Conservation (phyloP, 1,140 invertebrate species). For the Platorchestia sp. region DNA sequence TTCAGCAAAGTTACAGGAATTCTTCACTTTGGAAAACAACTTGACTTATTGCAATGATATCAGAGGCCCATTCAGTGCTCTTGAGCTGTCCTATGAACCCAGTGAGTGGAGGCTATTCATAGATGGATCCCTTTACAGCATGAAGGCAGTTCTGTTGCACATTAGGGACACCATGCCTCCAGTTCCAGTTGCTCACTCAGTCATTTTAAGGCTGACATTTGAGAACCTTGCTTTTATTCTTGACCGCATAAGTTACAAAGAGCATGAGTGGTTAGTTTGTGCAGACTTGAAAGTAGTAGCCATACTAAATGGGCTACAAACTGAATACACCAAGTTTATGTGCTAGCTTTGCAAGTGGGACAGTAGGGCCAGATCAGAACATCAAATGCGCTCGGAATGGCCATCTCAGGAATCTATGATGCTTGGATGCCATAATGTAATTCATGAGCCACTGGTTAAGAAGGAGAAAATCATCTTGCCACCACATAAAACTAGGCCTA, state of each 20-base stretch:
- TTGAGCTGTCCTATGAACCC: not conserved
- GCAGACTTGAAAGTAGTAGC: too few relatives aligned
- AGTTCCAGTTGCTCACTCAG: slow-evolving; percentile 3
- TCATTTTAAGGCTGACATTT: not conserved
- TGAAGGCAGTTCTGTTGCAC: not conserved
- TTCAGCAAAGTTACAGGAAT: not conserved
- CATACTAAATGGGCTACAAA: too few relatives aligned
- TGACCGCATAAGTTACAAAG: too few relatives aligned
- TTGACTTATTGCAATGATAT: slow-evolving; percentile 50
- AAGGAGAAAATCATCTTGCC: slow-evolving; percentile 59
- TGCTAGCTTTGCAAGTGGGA: too few relatives aligned
- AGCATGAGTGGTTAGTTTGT: too few relatives aligned
- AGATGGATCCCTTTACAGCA: not conserved
- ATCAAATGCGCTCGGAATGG: too few relatives aligned
- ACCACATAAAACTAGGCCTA: slow-evolving; percentile 70
- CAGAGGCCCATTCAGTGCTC: not conserved
- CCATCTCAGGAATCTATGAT: not conserved
- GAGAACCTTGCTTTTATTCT: not conserved
- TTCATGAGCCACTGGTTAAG: not conserved
- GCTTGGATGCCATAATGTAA: slow-evolving; percentile 3
- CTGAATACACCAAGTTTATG: too few relatives aligned
- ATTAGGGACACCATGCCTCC: not conserved
- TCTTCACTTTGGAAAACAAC: slow-evolving; percentile 38
- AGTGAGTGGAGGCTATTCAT: not conserved
- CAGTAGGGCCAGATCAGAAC: too few relatives aligned